phyloP scores from a whole-genome alignment of 2,888 invertebrate species.

The Trissolcus japonicus region DNA sequence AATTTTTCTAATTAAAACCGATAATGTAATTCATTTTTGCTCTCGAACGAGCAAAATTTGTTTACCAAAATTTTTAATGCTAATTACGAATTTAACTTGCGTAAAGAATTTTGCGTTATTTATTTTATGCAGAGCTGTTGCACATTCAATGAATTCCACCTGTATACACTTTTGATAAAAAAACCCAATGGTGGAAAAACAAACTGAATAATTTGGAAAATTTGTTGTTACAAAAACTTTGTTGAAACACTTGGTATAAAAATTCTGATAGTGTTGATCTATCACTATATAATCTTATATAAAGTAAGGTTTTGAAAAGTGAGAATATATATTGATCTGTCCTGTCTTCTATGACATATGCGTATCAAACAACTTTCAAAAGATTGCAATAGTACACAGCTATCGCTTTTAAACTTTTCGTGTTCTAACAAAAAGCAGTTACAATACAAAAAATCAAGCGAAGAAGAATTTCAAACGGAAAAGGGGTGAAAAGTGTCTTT shows the following conservation, averaged over 20 bases:
- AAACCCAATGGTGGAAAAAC: too few species aligned
- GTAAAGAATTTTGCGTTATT: too few species aligned
- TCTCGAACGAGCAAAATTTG: too few species aligned
- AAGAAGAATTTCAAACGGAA: constrained; percentile 27
- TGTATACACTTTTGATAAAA: too few species aligned
- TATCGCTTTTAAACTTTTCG: constrained; percentile 51
- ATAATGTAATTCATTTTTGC: not conserved
- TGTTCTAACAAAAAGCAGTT: constrained; percentile 38
- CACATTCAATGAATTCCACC: too few species aligned
- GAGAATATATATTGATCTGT: constrained; percentile 41
- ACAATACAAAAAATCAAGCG: constrained; percentile 28
- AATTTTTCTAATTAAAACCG: constrained; percentile 7
- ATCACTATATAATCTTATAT: constrained; percentile 20
- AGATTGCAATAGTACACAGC: constrained; percentile 49
- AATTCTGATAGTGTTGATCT: too few species aligned
- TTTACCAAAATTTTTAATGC: too few species aligned
- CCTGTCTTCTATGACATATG: constrained; percentile 32
- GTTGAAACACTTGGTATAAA: too few species aligned
- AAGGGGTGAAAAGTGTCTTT: constrained; percentile 40
- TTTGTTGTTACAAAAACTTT: too few species aligned
- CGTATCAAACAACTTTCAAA: constrained; percentile 31
- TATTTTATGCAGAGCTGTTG: too few species aligned
- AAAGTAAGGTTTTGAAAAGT: constrained; percentile 25
- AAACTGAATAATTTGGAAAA: too few species aligned
- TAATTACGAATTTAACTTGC: too few species aligned